phyloP scores from a whole-genome alignment of 2,888 invertebrate species.

The Pecten maximus region DNA sequence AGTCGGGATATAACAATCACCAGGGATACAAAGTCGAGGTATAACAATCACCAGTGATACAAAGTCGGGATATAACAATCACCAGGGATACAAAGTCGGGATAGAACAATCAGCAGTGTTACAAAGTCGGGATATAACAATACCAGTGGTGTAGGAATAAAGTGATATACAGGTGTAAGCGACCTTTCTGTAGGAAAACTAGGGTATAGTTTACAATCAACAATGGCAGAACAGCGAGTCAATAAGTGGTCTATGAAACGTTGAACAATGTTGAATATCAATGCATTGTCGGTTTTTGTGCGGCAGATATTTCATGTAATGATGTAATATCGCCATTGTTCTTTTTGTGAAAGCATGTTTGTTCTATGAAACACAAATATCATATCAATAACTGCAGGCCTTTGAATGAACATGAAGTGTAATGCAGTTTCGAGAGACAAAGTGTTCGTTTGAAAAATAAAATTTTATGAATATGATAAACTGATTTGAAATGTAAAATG shows the following conservation, averaged over 20 bases:
- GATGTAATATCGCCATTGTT: not conserved
- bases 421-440: not conserved
- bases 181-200: not conserved
- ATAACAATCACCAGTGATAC: not conserved
- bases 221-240: not conserved
- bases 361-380: not conserved
- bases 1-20: not conserved
- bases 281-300: not conserved
- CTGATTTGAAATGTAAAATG: not conserved
- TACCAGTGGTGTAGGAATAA: not conserved
- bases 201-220: not conserved
- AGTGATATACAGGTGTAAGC: not conserved
- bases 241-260: not conserved
- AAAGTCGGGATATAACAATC: no score
- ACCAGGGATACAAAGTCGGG: not conserved
- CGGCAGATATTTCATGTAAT: not conserved
- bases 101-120: not conserved
- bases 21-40: not conserved
- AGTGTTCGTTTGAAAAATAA: not conserved
- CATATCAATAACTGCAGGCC: not conserved
- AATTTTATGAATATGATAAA: not conserved
- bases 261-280: not conserved
- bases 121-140: not conserved
- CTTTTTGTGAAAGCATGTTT: not conserved
- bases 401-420: not conserved